Percentiles rank a stretch among this genome's conserved stretches.
These are phyloP conservation scores for Pocillopora damicornis DNA, from an alignment of 64 coral and sea anemone species.

Conservation along the genomic window DNA sequence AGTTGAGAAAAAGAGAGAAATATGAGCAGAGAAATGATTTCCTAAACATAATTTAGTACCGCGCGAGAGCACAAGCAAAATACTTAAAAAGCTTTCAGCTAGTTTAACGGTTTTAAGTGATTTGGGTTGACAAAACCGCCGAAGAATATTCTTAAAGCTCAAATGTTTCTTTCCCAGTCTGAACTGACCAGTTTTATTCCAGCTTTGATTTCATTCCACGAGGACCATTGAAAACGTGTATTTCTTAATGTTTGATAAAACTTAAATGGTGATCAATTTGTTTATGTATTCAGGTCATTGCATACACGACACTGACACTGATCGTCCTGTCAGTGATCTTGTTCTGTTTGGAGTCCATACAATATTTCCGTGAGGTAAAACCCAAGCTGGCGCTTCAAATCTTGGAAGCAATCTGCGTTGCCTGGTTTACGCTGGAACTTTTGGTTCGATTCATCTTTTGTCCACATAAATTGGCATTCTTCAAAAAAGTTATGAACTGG, in stretches of 20 bases:
- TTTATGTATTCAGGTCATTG: slow-evolving; percentile 58
- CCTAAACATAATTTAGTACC: too few species aligned
- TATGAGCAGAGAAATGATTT: too few species aligned
- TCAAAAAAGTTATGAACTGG: slow-evolving; percentile 90
- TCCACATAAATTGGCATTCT: slow-evolving; percentile 73
- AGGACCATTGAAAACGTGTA: background rate
- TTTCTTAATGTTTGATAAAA: background rate
- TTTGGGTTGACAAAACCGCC: too few species aligned
- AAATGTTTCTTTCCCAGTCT: too few species aligned
- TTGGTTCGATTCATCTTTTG: slow-evolving; percentile 83
- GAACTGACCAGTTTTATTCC: too few species aligned
- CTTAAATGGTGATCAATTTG: background rate
- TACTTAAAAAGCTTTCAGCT: too few species aligned
- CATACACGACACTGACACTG: slow-evolving; percentile 76
- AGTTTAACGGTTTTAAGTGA: too few species aligned
- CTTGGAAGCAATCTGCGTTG: slow-evolving; percentile 78
- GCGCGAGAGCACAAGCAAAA: too few species aligned
- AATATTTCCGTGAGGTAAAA: slow-evolving; percentile 9
- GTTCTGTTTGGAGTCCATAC: slow-evolving; percentile 80
- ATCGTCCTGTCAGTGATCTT: slow-evolving; percentile 79
- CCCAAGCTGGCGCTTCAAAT: slow-evolving; percentile 35
- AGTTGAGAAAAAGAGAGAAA: too few species aligned
- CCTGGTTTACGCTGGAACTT: slow-evolving; percentile 85
- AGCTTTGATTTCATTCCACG: too few species aligned
- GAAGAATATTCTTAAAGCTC: too few species aligned